These are phyloP conservation scores for Drosophila borborema DNA, from an alignment of 2,888 invertebrate genomes.

Conservation along the genomic window DNA sequence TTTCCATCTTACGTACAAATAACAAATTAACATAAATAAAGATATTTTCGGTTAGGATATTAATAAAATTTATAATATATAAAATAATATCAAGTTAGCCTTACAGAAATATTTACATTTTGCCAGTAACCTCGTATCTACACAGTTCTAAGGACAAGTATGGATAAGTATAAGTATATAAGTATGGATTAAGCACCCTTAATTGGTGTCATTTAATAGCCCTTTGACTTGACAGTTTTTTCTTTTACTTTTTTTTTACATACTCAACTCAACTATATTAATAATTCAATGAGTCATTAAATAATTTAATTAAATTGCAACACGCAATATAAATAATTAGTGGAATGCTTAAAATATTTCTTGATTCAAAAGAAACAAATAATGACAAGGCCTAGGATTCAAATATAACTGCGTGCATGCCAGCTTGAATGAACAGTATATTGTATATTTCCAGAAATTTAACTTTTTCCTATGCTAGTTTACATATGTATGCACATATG, in stretches of 20 bases:
- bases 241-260: background rate
- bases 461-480: too few species aligned
- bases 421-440: background rate
- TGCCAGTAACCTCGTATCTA: too few species aligned
- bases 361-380: constrained; percentile 3
- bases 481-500: too few species aligned
- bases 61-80: too few species aligned
- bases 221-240: background rate
- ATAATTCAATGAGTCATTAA: background rate
- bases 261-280: background rate
- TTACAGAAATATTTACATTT: background rate
- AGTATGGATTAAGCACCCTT: background rate
- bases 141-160: background rate
- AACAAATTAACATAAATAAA: too few species aligned
- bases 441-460: background rate
- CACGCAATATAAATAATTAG: constrained; percentile 8
- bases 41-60: too few species aligned
- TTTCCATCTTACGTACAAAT: too few species aligned
- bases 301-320: background rate
- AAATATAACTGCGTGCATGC: constrained; percentile 3
- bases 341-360: background rate
- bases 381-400: background rate
- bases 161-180: too few species aligned
- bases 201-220: background rate
- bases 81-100: background rate